A percentile compares a stretch with the other conserved stretches of the same genome.
These are phyloP conservation scores for Acronicta aceris DNA, from an alignment of 2,888 invertebrate genomes.

Conservation along the genomic window DNA sequence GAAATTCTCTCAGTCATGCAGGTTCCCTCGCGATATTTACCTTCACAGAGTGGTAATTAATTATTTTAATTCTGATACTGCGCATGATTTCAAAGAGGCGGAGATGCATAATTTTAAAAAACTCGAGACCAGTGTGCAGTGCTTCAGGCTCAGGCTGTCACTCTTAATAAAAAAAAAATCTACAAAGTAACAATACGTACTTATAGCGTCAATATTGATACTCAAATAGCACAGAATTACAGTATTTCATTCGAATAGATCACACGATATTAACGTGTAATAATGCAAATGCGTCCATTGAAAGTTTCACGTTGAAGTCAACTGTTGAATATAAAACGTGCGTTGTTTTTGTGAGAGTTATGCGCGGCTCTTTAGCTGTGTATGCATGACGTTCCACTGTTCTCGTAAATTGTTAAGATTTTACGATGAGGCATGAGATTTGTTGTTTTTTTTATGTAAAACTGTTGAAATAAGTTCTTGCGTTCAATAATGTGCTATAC, in stretches of 20 bases:
- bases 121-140: too few species aligned
- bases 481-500: too few species aligned
- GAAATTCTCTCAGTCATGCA: too few species aligned
- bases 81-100: too few species aligned
- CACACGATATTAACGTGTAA: constrained; percentile 34
- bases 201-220: too few species aligned
- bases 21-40: too few species aligned
- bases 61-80: too few species aligned
- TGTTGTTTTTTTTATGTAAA: not conserved
- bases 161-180: too few species aligned
- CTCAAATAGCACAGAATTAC: constrained; percentile 24
- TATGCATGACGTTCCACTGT: constrained; percentile 35
- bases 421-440: constrained; percentile 23
- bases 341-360: constrained; percentile 39
- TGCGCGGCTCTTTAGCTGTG: constrained; percentile 17
- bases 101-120: too few species aligned
- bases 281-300: constrained; percentile 49
- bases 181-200: too few species aligned
- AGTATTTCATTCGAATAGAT: constrained; percentile 10
- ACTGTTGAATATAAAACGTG: constrained; percentile 46
- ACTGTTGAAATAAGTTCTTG: not conserved
- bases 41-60: too few species aligned
- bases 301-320: constrained; percentile 38
- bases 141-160: too few species aligned
- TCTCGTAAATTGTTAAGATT: constrained; percentile 14